Evolutionary conservation across 1,140 invertebrate genomes (phyloP).

Genomic region (Lepidurus couesii): DNA sequence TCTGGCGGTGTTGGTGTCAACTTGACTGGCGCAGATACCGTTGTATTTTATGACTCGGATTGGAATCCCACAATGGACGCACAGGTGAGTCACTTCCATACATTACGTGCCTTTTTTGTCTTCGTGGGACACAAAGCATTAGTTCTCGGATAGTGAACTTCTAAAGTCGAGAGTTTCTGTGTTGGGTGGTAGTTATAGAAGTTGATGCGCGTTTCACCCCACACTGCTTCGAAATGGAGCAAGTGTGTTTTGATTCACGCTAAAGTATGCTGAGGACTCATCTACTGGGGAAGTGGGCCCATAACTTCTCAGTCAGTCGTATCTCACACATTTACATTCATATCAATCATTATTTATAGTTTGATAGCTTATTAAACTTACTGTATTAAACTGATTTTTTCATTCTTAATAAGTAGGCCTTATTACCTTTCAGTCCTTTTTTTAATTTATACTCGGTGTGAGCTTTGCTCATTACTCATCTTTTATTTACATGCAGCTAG

Average conservation of each 20-base stretch:
- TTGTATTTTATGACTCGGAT: constrained; percentile 99
- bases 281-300: constrained; percentile 11
- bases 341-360: not conserved
- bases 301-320: constrained; percentile 7
- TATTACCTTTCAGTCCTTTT: constrained; percentile 20
- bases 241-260: not conserved
- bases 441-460: too few relatives aligned
- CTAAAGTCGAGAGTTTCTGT: too few relatives aligned
- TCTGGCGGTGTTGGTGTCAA: constrained; percentile 98
- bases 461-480: too few relatives aligned
- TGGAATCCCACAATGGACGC: constrained; percentile 99
- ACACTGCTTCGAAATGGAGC: not conserved
- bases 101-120: not conserved
- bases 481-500: too few relatives aligned
- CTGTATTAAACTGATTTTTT: not conserved
- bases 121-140: not conserved
- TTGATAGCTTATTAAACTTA: not conserved
- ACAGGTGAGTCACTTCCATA: constrained; percentile 46
- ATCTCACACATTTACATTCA: not conserved
- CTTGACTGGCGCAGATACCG: constrained; percentile 97
- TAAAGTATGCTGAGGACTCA: constrained; percentile 3
- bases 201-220: not conserved
- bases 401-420: constrained; percentile 2
- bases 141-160: too few relatives aligned
- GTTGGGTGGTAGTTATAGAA: not conserved